Base-by-base conservation (phyloP, 2,888 invertebrate species). In the Siphonodentalium dalli region DNA sequence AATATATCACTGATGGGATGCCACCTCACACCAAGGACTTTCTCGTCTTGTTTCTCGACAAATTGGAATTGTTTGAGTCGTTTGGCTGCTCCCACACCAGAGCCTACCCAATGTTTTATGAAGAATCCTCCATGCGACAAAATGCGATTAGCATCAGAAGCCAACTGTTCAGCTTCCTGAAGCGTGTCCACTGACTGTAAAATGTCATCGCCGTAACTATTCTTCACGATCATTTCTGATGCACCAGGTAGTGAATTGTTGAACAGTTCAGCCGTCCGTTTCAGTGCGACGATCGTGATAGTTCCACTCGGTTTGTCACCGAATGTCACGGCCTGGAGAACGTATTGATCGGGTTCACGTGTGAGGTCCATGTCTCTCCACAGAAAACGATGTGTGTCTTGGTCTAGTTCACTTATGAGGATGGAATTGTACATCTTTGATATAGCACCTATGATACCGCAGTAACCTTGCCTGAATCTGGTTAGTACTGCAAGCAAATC, bases 231-330 rank as follows among this genome's bases (percentile, higher is more conserved):
- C n/a, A n/a, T n/a, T n/a, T n/a, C n/a, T n/a, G n/a, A n/a, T n/a
- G n/a, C n/a, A n/a, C n/a, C n/a, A n/a, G n/a, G n/a, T n/a, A n/a
- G n/a, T n/a, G n/a, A n/a, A n/a, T n/a, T n/a, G n/a, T n/a, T n/a
- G n/a, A n/a, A n/a, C n/a, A n/a, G n/a, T n/a, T n/a, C n/a, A n/a
- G n/a, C n/a, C n/a, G n/a, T n/a, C n/a, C n/a, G n/a, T n/a, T n/a
- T n/a, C n/a, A n/a, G n/a, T 18, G 42, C 2, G 15, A 42, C 20
- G n/a, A 31, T 42, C 4, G 42, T 7, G 5, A 42, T 42, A 20
- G 42, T 31, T 28, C 42, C 42, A 18, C 42, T 42, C 13, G 42
- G 42, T 42, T 20, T 27, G 13, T 42, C 42, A 20, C 42, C 42
- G 29, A 42, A 42, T 42, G 42, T 28, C 2, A 42, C 42, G 8